Base-by-base conservation (phyloP, 2,888 invertebrate species). In the Scaptomyza caliginosa region DNA sequence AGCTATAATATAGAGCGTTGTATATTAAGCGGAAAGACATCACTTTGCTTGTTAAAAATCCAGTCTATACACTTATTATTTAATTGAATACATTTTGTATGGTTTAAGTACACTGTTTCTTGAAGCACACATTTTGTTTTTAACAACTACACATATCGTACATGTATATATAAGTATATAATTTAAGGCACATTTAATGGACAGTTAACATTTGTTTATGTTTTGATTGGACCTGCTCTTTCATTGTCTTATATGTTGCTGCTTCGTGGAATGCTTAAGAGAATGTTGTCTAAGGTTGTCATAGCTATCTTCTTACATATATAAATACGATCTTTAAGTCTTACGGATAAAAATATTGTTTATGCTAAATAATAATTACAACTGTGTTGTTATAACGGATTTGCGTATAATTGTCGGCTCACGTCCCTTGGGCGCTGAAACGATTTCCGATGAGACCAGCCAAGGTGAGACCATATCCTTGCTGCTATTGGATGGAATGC, bases 381-480 rank as follows among this genome's bases (percentile, higher is more conserved):
- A 93, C 91, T 96, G 96, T 67, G 96, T 96, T 72, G 96, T 96
- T 81, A 96, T 96, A 86, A 96, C 96, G 66, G 96, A 96, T 92
- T 96, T 96, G 78, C 96, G 94, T 88, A 96, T 94, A 75, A 96
- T 95, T 54, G 94, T 93, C 45, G 94, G 94, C 69, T 94, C 94
- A 93, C 85, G 94, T 92, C 87, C 94, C 93, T 89, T 95, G 93
- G 77, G 94, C 65, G 93, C 92, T 42, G 95, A 94, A 30, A 94
- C 93, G 17, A 94, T 94, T 85, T 95, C 95, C 11, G 95, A 94
- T 30, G 95, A 94, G 34, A 96, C 96, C 68, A 96, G 92, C 96
- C 96, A 96, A 0, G 96, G 96, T 3, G 96, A 96, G 3, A 96
- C 92, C 89, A 95, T 95, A 10, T 94, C 93, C 63, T 92, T 90